Percentiles rank a stretch among this genome's conserved stretches.
phyloP scores from a whole-genome alignment of 2,113 vertebrate genomes.

The Sialia sialis region DNA sequence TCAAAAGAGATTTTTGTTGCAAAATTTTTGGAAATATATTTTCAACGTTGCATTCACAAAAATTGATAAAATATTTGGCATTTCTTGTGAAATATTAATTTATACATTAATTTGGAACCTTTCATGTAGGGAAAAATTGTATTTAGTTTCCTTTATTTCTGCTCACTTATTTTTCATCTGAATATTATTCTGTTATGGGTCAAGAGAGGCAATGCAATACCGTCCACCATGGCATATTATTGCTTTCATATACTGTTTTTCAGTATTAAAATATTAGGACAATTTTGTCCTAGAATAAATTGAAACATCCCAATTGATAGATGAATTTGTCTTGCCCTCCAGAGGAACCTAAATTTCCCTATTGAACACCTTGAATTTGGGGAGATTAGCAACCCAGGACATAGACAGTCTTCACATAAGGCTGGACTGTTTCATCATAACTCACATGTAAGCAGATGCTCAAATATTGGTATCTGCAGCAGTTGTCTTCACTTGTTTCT shows the following conservation, averaged over 20 bases:
- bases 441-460: accelerated
- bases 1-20: not conserved
- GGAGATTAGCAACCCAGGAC: not conserved
- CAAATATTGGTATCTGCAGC: not conserved
- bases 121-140: not conserved
- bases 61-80: not conserved
- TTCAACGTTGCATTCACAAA: not conserved
- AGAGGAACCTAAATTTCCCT: not conserved
- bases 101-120: not conserved
- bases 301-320: not conserved
- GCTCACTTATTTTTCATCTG: not conserved
- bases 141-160: not conserved
- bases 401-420: not conserved
- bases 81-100: not conserved
- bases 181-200: not conserved
- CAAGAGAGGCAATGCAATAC: not conserved
- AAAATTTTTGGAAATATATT: not conserved
- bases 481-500: not conserved
- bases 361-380: not conserved
- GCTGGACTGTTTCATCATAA: not conserved
- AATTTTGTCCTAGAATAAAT: not conserved
- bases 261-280: not conserved
- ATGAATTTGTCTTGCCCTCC: not conserved
- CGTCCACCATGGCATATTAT: too few relatives aligned
- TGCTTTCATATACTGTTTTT: not conserved